These are phyloP conservation scores for Trinectes maculatus DNA, from an alignment of 2,113 vertebrate species.

Conservation along the genomic window DNA sequence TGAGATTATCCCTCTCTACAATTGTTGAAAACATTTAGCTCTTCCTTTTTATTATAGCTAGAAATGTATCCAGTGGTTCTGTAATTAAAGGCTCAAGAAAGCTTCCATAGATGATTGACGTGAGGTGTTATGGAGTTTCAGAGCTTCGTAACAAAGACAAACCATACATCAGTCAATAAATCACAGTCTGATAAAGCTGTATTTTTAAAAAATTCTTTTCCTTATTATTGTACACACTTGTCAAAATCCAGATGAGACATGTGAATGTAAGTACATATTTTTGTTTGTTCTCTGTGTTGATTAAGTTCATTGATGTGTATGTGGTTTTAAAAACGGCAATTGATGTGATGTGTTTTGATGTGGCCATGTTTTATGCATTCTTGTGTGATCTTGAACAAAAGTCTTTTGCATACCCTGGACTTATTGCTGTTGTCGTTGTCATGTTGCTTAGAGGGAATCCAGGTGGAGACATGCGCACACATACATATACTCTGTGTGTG, in stretches of 20 bases:
- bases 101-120: not conserved
- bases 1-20: constrained; percentile 53
- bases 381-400: constrained; percentile 58
- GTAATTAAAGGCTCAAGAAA: constrained; percentile 9
- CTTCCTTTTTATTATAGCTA: constrained; percentile 53
- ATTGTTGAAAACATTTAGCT: constrained; percentile 48
- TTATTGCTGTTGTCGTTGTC: constrained; percentile 62
- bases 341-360: not conserved
- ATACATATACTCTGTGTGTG: constrained; percentile 41
- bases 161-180: not conserved
- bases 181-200: not conserved
- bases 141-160: not conserved
- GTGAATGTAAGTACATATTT: constrained; percentile 6
- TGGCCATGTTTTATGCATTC: constrained; percentile 41
- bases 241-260: constrained; percentile 1
- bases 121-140: constrained; percentile 1
- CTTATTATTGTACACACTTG: not conserved
- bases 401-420: constrained; percentile 67
- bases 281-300: not conserved
- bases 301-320: not conserved
- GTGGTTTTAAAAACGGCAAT: not conserved
- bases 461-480: constrained; percentile 76
- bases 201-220: not conserved
- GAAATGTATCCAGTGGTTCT: constrained; percentile 43
- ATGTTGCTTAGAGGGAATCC: constrained; percentile 77